phyloP scores from a whole-genome alignment of 2,797 vertebrate genomes.

The Neomorphus geoffroyi region DNA sequence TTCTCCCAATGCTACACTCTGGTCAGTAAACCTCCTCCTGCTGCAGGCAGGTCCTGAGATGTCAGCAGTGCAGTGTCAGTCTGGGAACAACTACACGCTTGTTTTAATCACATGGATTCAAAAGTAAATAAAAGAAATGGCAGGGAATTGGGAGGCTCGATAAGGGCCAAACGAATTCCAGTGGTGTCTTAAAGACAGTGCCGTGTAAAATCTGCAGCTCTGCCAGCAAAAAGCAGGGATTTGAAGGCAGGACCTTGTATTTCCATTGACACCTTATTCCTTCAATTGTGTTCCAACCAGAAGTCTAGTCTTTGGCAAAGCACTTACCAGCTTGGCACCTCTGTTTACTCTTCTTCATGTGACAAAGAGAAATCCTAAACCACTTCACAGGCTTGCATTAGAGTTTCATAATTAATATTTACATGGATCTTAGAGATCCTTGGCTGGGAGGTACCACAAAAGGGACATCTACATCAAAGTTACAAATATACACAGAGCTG shows the following conservation, averaged over 20 bases:
- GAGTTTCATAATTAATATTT: background rate
- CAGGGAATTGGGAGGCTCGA: background rate
- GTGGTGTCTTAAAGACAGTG: background rate
- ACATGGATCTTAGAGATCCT: background rate
- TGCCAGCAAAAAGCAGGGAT: background rate
- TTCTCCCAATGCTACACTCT: background rate
- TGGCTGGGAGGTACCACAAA: background rate
- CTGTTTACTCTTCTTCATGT: background rate
- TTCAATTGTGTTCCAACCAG: background rate
- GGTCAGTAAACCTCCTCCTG: background rate
- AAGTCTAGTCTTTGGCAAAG: background rate
- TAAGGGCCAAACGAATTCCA: background rate
- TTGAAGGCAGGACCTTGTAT: background rate
- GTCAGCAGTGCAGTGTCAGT: background rate
- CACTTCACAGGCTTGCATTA: background rate
- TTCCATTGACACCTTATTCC: background rate
- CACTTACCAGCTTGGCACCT: background rate
- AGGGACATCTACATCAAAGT: background rate
- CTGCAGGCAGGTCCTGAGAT: fast-evolving
- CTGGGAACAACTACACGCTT: background rate
- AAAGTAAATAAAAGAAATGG: slow-evolving; percentile 8
- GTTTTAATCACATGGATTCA: background rate
- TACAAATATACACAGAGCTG: background rate
- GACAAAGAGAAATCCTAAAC: background rate
- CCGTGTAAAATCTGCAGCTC: background rate